These are phyloP conservation scores for Neofelis nebulosa DNA, from an alignment of 2,113 vertebrate species.

Conservation along the genomic window DNA sequence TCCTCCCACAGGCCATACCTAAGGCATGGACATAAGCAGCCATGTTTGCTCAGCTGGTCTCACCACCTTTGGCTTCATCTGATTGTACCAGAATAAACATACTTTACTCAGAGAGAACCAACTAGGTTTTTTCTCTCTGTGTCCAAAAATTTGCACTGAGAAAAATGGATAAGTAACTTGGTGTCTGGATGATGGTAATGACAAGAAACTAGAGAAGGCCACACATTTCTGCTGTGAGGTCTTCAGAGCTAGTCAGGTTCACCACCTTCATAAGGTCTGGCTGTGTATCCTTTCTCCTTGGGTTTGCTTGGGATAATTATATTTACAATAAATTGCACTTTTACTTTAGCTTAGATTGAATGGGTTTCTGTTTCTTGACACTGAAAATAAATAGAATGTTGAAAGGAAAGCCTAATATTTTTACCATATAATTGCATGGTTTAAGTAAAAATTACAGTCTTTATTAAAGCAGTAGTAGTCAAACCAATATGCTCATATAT, in stretches of 20 bases:
- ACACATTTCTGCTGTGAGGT: background rate
- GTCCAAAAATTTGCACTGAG: background rate
- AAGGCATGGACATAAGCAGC: background rate
- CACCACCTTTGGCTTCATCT: background rate
- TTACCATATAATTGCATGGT: background rate
- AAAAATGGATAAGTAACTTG: background rate
- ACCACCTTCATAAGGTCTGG: background rate
- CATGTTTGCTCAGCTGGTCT: background rate
- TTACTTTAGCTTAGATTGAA: background rate
- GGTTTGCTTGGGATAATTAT: background rate
- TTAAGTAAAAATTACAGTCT: conserved; percentile 26
- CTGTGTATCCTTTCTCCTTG: background rate
- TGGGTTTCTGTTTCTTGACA: background rate
- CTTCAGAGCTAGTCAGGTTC: background rate
- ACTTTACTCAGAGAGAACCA: background rate
- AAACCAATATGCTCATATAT: background rate
- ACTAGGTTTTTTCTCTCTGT: background rate
- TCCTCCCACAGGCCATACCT: background rate
- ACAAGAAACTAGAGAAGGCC: background rate
- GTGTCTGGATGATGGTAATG: background rate
- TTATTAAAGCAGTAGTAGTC: conserved; percentile 18
- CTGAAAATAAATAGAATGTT: conserved; percentile 19
- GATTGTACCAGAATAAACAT: background rate
- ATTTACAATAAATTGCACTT: background rate
- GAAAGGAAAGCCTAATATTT: background rate